These are phyloP conservation scores for Stylophora pistillata DNA, from an alignment of 64 coral and sea anemone species.

Conservation along the genomic window DNA sequence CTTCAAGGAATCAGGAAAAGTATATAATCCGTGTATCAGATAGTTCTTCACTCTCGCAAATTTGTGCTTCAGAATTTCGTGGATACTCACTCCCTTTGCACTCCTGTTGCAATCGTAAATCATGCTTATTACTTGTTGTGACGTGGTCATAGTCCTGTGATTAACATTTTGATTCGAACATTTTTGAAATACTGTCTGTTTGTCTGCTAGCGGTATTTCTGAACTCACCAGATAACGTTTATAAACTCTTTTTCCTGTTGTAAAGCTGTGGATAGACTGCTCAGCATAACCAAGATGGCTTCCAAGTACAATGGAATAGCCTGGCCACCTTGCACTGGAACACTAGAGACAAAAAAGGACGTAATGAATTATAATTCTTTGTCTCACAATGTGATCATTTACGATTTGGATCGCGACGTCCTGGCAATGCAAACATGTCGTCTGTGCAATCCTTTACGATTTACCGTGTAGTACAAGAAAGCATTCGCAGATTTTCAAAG, in stretches of 20 bases:
- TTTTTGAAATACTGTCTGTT: too few species aligned
- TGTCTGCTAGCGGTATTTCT: too few species aligned
- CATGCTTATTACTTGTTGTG: too few species aligned
- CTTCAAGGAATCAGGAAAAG: background rate
- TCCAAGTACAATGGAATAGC: conserved; percentile 89
- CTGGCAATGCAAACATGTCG: too few species aligned
- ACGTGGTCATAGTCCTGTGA: too few species aligned
- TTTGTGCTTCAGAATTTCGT: too few species aligned
- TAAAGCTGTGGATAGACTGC: conserved; percentile 80
- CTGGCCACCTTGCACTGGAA: conserved; percentile 59
- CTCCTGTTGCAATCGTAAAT: background rate
- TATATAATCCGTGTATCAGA: background rate
- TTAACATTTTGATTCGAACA: too few species aligned
- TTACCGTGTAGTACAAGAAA: too few species aligned
- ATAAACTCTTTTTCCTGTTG: conserved; percentile 96
- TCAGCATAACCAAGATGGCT: conserved; percentile 91
- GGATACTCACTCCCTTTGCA: background rate
- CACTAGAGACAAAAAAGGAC: conserved; percentile 26
- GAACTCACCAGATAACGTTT: conserved; percentile 91
- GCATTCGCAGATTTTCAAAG: too few species aligned
- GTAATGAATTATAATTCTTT: background rate
- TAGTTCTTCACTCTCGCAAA: background rate
- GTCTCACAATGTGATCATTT: too few species aligned
- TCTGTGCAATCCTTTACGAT: too few species aligned
- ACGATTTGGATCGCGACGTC: too few species aligned